Evolutionary conservation across 1,140 invertebrate genomes (phyloP).

Genomic region (Nasonia longicornis): DNA sequence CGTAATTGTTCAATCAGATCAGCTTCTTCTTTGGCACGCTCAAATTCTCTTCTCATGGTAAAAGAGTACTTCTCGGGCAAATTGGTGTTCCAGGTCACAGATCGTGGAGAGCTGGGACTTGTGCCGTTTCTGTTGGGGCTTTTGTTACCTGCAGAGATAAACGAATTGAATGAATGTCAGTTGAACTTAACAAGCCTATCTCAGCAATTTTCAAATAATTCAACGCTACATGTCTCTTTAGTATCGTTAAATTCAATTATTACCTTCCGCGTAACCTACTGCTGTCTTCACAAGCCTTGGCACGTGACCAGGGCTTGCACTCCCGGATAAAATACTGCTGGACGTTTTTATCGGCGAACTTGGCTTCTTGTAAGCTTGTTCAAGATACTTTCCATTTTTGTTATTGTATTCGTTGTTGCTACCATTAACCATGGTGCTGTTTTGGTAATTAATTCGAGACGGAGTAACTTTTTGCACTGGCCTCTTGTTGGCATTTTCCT

Average conservation of each 20-base stretch:
- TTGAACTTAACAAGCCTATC: not conserved
- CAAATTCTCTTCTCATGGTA: conserved; percentile 91
- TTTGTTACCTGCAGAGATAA: conserved; percentile 53
- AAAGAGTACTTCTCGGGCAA: conserved; percentile 85
- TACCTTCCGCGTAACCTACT: conserved; percentile 72
- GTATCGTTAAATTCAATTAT: conserved; percentile 2
- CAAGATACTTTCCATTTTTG: conserved; percentile 61
- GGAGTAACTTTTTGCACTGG: conserved; percentile 73
- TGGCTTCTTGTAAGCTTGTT: conserved; percentile 77
- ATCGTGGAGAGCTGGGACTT: conserved; percentile 67
- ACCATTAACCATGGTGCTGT: conserved; percentile 62
- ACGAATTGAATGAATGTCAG: not conserved
- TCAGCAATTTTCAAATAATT: not conserved
- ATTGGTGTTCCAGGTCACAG: conserved; percentile 77
- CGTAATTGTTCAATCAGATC: conserved; percentile 87
- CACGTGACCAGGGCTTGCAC: conserved; percentile 63
- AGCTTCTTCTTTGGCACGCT: conserved; percentile 89
- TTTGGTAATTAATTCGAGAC: conserved; percentile 66
- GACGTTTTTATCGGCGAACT: conserved; percentile 77
- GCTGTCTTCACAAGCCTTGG: conserved; percentile 65
- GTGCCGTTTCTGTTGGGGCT: conserved; percentile 59
- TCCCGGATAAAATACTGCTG: conserved; percentile 61
- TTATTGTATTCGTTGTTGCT: conserved; percentile 64
- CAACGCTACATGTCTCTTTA: not conserved
- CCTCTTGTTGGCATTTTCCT: conserved; percentile 67